A percentile compares a stretch with the other conserved stretches of the same genome.
phyloP scores from a whole-genome alignment of 2,888 invertebrate species.

The Halocaridina rubra region DNA sequence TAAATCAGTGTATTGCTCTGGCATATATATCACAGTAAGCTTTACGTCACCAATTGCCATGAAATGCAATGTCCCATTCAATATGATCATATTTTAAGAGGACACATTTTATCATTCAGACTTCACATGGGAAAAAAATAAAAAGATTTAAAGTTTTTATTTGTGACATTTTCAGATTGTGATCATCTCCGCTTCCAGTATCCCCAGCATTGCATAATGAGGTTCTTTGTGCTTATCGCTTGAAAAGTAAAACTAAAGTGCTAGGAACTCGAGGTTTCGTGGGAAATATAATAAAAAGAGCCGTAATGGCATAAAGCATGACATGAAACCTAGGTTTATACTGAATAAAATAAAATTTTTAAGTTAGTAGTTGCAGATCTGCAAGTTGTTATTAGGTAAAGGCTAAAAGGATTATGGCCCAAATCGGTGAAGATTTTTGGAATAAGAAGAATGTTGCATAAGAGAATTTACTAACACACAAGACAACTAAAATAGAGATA shows the following conservation, averaged over 20 bases:
- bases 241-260: not conserved
- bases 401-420: too few species aligned
- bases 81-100: not conserved
- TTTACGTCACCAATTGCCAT: slow-evolving; percentile 6
- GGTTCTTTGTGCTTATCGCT: not conserved
- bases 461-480: too few species aligned
- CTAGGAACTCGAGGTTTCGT: not conserved
- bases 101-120: not conserved
- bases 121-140: too few species aligned
- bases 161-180: not conserved
- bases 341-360: too few species aligned
- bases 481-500: too few species aligned
- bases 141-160: too few species aligned
- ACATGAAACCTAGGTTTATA: not conserved
- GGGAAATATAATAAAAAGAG: not conserved
- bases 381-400: too few species aligned
- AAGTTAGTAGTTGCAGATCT: too few species aligned
- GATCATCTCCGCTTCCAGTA: not conserved
- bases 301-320: not conserved
- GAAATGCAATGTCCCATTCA: not conserved
- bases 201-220: not conserved
- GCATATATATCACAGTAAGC: slow-evolving; percentile 37
- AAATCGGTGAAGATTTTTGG: too few species aligned
- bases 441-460: too few species aligned
- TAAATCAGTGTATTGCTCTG: not conserved